Base-by-base conservation (phyloP, 2,113 vertebrate species). In the Butorides virescens region DNA sequence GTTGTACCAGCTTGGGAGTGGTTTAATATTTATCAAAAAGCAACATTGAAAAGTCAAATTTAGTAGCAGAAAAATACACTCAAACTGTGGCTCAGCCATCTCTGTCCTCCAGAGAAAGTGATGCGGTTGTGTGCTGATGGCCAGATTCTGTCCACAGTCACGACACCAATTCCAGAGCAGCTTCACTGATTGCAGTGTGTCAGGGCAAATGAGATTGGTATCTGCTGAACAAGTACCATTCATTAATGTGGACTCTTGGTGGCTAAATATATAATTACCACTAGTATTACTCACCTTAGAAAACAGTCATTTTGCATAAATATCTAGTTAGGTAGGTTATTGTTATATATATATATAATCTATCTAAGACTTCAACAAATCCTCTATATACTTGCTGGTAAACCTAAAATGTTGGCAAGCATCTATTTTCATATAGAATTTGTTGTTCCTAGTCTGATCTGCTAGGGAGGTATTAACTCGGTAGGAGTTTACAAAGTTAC, bases 271-370 rank as follows among this genome's bases (percentile, higher is more conserved):
- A 88, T 92, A 95, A 97, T 88, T 96, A 96, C 94, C 86, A 90
- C 96, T 95, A 92, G 97, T 71, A 93, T 97, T 97, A 96, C 96
- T 97, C 94, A 97, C 96, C 92, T 94, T 97, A 97, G 98, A 96
- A 98, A 98, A 86, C 94, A 97, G 96, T 97, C 91, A 93, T 96
- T 97, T 96, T 97, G 94, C 97, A 94, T 98, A 98, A 98, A 92
- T 97, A 97, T 88, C 97, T 97, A 97, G 98, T 98, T 92, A 95
- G 97, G 92, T 97, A 97, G 81, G 36, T 97, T 97, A 96, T 97
- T 88, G 97, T 79, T 90, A 23, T 79, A 68, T 50, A 62, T 92
- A 90, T 74, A 91, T 97, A 89, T 93, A 93, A 94, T 93, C 97
- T 97, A 95, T 95, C 92, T 84, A 96, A 94, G 91, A 92, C 82